phyloP scores from a whole-genome alignment of 2,888 invertebrate species.

The Monoplex corrugatus region DNA sequence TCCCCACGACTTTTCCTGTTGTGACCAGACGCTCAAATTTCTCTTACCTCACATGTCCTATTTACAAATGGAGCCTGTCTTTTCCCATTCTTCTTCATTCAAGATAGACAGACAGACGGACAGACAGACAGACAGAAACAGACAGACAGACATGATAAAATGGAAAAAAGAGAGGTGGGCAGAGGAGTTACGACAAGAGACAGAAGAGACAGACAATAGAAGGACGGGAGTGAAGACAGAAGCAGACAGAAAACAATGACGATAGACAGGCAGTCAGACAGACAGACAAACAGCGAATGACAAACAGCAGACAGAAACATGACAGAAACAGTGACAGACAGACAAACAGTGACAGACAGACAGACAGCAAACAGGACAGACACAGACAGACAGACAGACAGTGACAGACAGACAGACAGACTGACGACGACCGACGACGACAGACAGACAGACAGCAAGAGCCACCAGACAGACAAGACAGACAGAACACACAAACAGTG shows the following conservation, averaged over 20 bases:
- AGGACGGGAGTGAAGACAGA: background rate
- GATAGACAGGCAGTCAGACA: background rate
- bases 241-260: background rate
- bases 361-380: background rate
- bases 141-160: no score
- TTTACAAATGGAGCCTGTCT: no score
- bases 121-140: background rate
- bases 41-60: no score
- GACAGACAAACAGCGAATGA: background rate
- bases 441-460: background rate
- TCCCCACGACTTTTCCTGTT: no score
- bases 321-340: background rate
- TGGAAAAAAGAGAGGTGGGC: background rate
- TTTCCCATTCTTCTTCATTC: no score
- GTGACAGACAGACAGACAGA: background rate
- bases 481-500: no score
- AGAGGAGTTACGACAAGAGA: background rate
- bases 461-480: no score
- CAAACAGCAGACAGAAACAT: no score
- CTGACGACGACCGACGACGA: no score
- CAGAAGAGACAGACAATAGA: background rate
- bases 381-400: slow-evolving; percentile 1
- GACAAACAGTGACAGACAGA: background rate
- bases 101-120: background rate
- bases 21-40: no score